A percentile compares a stretch with the other conserved stretches of the same genome.
phyloP scores from a whole-genome alignment of 2,113 vertebrate genomes.

The Chlamydotis undulata region DNA sequence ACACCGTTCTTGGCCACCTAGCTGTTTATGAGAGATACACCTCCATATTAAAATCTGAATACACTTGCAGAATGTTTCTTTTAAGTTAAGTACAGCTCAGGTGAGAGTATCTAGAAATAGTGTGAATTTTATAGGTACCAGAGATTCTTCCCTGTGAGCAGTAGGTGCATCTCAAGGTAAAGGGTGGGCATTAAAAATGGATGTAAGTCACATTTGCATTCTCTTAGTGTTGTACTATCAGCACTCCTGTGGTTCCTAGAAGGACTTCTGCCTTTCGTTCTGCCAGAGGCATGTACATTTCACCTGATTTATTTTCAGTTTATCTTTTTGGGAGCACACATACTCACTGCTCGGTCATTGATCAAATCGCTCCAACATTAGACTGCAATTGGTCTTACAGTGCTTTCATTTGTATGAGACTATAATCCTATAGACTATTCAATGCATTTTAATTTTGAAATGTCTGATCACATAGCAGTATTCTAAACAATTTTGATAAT shows the following conservation, averaged over 20 bases:
- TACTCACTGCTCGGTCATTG: not conserved
- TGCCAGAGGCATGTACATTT: not conserved
- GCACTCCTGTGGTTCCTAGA: not conserved
- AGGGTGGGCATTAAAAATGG: not conserved
- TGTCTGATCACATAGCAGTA: not conserved
- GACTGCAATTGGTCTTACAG: not conserved
- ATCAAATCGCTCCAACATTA: not conserved
- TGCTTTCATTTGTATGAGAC: not conserved
- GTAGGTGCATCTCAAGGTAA: not conserved
- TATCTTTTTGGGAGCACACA: not conserved
- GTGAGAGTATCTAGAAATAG: not conserved
- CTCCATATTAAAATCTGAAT: not conserved
- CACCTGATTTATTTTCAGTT: not conserved
- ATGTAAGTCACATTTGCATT: not conserved
- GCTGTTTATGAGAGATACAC: not conserved
- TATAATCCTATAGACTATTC: not conserved
- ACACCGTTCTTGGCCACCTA: not conserved
- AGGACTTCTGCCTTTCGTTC: not conserved
- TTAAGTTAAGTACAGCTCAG: not conserved
- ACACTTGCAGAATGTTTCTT: not conserved
- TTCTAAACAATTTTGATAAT: not conserved
- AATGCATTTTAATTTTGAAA: not conserved
- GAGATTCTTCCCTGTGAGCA: not conserved
- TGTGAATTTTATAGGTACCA: not conserved
- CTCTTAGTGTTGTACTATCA: not conserved